phyloP scores from a whole-genome alignment of 2,113 vertebrate genomes.

The Perca schrenkii region DNA sequence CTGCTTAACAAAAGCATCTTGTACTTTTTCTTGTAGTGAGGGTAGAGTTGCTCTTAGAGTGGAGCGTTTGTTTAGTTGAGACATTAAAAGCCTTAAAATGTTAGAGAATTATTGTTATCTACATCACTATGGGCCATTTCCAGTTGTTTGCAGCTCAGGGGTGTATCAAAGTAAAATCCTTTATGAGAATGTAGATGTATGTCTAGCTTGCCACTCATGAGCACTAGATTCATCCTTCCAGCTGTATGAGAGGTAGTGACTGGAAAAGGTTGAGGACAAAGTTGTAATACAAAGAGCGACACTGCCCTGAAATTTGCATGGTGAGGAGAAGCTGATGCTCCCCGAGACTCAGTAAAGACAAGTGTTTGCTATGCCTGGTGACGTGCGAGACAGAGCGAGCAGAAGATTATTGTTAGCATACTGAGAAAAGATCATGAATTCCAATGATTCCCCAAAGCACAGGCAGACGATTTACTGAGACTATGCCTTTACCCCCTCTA shows the following conservation, averaged over 20 bases:
- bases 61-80: conserved; percentile 49
- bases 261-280: conserved; percentile 75
- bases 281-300: conserved; percentile 76
- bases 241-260: conserved; percentile 64
- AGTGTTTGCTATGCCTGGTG: conserved; percentile 78
- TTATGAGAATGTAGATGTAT: conserved; percentile 30
- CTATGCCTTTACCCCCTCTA: conserved; percentile 56
- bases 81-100: conserved; percentile 47
- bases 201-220: conserved; percentile 47
- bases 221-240: conserved; percentile 63
- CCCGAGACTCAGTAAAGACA: conserved; percentile 59
- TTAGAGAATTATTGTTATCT: conserved; percentile 34
- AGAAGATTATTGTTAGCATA: conserved; percentile 83
- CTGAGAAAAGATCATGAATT: conserved; percentile 82
- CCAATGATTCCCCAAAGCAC: conserved; percentile 81
- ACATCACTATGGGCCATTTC: conserved; percentile 37
- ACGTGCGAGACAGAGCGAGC: conserved; percentile 77
- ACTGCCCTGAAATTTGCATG: conserved; percentile 78
- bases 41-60: conserved; percentile 38
- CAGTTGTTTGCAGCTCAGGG: conserved; percentile 51
- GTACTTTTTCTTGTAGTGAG: conserved; percentile 41
- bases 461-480: conserved; percentile 72
- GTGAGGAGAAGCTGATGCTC: conserved; percentile 58
- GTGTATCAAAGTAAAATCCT: conserved; percentile 71
- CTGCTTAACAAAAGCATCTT: conserved; percentile 67